These are phyloP conservation scores for Chrysolina oricalcia DNA, from an alignment of 2,888 invertebrate genomes.

Conservation along the genomic window DNA sequence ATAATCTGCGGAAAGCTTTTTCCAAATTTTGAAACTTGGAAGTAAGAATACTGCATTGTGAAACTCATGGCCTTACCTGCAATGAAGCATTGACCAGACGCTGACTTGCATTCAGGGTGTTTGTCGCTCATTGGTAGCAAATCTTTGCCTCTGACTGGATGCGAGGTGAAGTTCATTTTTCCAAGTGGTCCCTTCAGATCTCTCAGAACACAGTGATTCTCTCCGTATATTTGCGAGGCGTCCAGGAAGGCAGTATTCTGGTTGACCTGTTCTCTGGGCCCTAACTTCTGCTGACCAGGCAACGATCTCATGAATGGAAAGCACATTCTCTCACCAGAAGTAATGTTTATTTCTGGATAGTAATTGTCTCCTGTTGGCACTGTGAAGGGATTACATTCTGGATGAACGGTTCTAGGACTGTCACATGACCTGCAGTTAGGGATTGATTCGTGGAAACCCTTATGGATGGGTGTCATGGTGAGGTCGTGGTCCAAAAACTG, in stretches of 20 bases:
- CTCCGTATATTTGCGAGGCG: slow-evolving; percentile 91
- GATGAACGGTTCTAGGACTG: slow-evolving; percentile 89
- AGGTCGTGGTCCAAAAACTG: slow-evolving; percentile 96
- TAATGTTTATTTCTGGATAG: slow-evolving; percentile 89
- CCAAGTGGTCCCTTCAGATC: slow-evolving; percentile 87
- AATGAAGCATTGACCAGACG: slow-evolving; percentile 89
- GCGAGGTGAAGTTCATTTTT: slow-evolving; percentile 85
- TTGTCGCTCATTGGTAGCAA: slow-evolving; percentile 84
- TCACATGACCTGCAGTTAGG: slow-evolving; percentile 93
- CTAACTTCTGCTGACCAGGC: slow-evolving; percentile 91
- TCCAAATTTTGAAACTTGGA: too few relatives aligned
- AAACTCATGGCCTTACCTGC: slow-evolving; percentile 72
- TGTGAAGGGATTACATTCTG: slow-evolving; percentile 94
- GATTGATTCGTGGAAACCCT: slow-evolving; percentile 91
- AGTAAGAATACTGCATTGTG: too few relatives aligned
- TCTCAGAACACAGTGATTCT: slow-evolving; percentile 86
- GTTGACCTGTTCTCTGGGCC: slow-evolving; percentile 94
- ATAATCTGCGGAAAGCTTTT: too few relatives aligned
- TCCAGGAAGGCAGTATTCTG: slow-evolving; percentile 94
- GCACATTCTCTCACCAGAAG: slow-evolving; percentile 88
- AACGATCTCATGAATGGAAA: slow-evolving; percentile 96
- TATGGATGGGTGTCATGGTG: slow-evolving; percentile 94
- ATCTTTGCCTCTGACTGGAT: slow-evolving; percentile 84
- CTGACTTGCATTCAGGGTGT: slow-evolving; percentile 91
- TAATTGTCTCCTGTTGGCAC: slow-evolving; percentile 92